Conservation (phyloP, 2,113 vertebrate species). For the Aegotheles bennettii region DNA sequence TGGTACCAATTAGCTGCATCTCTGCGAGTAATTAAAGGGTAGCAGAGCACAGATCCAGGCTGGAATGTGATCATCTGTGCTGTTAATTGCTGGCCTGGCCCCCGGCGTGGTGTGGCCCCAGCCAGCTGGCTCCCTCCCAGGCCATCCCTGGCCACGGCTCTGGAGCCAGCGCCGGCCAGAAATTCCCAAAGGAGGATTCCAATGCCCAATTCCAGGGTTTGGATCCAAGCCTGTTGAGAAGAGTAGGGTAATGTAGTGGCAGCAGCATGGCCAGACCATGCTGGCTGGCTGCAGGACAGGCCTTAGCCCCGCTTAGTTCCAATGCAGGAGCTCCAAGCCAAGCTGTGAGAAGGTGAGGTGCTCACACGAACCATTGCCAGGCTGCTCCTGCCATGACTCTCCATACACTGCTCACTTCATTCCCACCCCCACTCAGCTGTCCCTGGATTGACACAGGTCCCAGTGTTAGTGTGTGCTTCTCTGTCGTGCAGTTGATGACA, state of each 20-base stretch:
- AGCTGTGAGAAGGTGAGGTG: rapidly evolving
- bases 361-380: not conserved
- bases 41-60: not conserved
- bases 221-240: not conserved
- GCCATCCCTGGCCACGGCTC: not conserved
- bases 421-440: not conserved
- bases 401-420: not conserved
- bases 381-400: not conserved
- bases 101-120: rapidly evolving
- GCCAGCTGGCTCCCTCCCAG: not conserved
- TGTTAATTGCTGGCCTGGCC: not conserved
- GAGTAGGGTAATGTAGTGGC: not conserved
- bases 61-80: not conserved
- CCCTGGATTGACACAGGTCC: not conserved
- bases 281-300: not conserved
- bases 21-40: not conserved
- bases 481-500: not conserved
- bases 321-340: not conserved
- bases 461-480: not conserved
- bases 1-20: not conserved
- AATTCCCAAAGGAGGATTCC: not conserved
- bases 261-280: not conserved
- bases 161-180: not conserved
- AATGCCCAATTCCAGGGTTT: rapidly evolving
- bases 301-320: rapidly evolving